Evolutionary conservation across 1,140 invertebrate species (phyloP).

Genomic region (Steinernema khuongi): DNA sequence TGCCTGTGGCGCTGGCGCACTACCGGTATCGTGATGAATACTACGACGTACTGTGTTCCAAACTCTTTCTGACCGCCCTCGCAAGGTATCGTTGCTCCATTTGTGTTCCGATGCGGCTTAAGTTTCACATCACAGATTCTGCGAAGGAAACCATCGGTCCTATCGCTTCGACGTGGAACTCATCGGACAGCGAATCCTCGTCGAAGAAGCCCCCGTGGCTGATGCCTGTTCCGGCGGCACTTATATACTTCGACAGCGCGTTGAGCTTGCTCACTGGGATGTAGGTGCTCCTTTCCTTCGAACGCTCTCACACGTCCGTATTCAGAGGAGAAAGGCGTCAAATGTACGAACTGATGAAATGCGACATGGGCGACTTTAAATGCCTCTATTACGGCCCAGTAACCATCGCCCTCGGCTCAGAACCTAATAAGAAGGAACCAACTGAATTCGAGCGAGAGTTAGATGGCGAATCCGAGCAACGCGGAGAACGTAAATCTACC

Average conservation of each 20-base stretch:
- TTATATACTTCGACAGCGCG: background rate
- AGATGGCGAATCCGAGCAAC: background rate
- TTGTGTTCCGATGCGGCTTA: background rate
- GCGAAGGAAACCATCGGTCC: background rate
- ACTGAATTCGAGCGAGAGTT: background rate
- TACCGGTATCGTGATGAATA: background rate
- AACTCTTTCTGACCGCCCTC: background rate
- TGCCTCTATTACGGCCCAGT: background rate
- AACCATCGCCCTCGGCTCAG: background rate
- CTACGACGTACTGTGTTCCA: background rate
- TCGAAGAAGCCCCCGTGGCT: background rate
- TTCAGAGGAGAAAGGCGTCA: background rate
- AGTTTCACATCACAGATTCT: background rate
- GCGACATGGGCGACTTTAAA: background rate
- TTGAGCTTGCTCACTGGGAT: background rate
- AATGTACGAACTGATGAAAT: slow-evolving; percentile 3
- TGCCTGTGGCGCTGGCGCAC: background rate
- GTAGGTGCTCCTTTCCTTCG: background rate
- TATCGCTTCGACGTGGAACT: background rate
- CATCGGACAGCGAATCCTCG: background rate
- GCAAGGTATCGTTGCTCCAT: background rate
- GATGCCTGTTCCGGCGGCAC: background rate
- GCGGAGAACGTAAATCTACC: background rate
- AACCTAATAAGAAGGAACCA: background rate
- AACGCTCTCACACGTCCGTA: background rate